phyloP scores from a whole-genome alignment of 2,113 vertebrate genomes.

The Columba janthina region DNA sequence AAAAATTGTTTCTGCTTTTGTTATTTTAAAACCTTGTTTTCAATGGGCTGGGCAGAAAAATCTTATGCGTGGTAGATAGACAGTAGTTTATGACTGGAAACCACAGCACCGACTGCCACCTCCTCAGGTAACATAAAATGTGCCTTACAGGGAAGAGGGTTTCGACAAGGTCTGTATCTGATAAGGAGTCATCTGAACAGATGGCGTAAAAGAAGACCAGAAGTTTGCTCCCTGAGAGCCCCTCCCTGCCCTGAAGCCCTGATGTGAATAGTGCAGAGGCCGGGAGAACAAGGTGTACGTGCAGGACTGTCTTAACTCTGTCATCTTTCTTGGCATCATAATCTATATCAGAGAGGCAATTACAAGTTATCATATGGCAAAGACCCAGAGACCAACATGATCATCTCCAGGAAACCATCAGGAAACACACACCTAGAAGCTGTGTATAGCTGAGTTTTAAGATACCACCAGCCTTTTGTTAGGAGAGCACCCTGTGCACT shows the following conservation, averaged over 20 bases:
- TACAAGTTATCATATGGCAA: rapidly evolving
- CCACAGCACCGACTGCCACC: neutral
- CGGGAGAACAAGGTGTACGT: neutral
- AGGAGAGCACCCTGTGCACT: rapidly evolving
- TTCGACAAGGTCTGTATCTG: neutral
- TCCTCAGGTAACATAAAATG: neutral
- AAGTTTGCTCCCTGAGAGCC: neutral
- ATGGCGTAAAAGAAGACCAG: neutral
- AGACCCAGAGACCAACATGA: neutral
- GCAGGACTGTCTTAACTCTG: neutral
- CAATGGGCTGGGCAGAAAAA: neutral
- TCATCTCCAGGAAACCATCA: neutral
- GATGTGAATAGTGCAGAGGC: neutral
- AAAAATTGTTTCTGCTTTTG: neutral
- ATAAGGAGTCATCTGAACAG: neutral
- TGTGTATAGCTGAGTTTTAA: neutral
- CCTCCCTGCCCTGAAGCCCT: neutral
- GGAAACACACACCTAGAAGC: neutral
- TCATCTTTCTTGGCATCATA: neutral
- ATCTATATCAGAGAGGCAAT: neutral
- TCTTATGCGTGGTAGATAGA: neutral
- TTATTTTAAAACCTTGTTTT: neutral
- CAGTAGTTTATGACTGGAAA: neutral
- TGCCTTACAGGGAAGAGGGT: neutral
- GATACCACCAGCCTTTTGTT: neutral